Evolutionary conservation across 2,113 vertebrate species (phyloP), one percentile per base, ranked within the genome.

Genomic region (Heptranchias perlo): DNA sequence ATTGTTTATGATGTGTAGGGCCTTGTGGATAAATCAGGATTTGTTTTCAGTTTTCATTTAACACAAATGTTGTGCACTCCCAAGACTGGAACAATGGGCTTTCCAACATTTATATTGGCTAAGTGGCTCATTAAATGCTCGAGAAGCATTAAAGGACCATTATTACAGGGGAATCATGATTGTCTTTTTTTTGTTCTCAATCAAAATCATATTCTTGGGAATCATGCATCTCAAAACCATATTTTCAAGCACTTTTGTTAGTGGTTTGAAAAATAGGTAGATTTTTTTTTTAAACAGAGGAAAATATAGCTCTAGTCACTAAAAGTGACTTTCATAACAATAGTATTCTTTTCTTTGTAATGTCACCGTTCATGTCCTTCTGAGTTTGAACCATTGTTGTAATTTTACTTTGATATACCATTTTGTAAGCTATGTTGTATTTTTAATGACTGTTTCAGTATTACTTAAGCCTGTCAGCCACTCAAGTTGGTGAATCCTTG

Each of bases 341-440:
- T 31, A 69, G 44, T 7, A 14, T 95, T 64, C 5, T 95, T n/a
- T 18, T 94, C 61, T 69, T 95, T 52, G 47, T 95, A 69, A 95
- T 73, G 31, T 5, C 35, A 95, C 65, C 73, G 39, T 31, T 73
- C 94, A 69, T 52, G 44, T 52, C 44, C 44, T 52, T n/a, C 47
- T 31, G 21, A 95, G 64, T 31, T 95, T 52, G 25, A 69, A 73
- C 94, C 65, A 47, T 52, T 95, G 94, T 73, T 73, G 64, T 69
- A 95, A 95, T 95, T 95, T 67, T 52, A 95, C 44, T 69, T 95
- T 95, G 94, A 95, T 95, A 65, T 95, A 73, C 65, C 94, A 95
- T 95, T 93, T 95, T 95, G 94, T 69, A 95, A 69, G 94, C 65
- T 69, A 4, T 52, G 64, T 73, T 95, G 21, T 95, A 95, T 95